Evolutionary conservation across 2,797 vertebrate species (phyloP).

Genomic region (Phylloscopus collybita): DNA sequence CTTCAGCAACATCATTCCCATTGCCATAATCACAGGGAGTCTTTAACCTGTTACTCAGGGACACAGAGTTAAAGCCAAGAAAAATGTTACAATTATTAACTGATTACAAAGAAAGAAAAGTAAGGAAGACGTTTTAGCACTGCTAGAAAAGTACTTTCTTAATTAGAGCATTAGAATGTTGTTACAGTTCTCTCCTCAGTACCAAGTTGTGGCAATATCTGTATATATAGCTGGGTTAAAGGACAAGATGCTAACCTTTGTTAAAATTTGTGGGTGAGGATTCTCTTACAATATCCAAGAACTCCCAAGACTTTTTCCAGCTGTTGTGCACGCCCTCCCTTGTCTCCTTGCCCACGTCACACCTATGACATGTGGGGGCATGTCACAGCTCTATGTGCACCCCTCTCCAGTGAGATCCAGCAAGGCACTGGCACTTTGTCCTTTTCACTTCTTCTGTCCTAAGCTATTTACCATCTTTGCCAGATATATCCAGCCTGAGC

Average conservation of each 20-base stretch:
- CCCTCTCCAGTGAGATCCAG: background rate
- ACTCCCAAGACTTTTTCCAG: background rate
- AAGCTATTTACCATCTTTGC: background rate
- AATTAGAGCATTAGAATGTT: background rate
- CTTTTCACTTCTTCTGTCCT: background rate
- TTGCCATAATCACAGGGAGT: conserved; percentile 14
- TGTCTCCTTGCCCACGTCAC: background rate
- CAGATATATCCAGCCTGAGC: background rate
- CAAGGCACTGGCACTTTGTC: background rate
- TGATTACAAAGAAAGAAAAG: conserved; percentile 5
- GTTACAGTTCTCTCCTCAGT: background rate
- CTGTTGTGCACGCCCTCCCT: fast-evolving
- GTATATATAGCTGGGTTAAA: background rate
- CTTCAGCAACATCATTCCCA: background rate
- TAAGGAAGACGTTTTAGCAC: background rate
- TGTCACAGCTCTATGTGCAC: fast-evolving
- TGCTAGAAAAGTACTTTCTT: background rate
- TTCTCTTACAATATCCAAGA: background rate
- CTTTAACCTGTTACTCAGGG: conserved; percentile 41
- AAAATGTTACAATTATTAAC: conserved; percentile 45
- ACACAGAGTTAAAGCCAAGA: conserved; percentile 34
- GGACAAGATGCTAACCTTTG: background rate
- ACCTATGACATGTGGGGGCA: fast-evolving
- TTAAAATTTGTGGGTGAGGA: background rate
- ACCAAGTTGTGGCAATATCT: background rate